phyloP scores from a whole-genome alignment of 1,140 invertebrate genomes.

The Aplysia californica region DNA sequence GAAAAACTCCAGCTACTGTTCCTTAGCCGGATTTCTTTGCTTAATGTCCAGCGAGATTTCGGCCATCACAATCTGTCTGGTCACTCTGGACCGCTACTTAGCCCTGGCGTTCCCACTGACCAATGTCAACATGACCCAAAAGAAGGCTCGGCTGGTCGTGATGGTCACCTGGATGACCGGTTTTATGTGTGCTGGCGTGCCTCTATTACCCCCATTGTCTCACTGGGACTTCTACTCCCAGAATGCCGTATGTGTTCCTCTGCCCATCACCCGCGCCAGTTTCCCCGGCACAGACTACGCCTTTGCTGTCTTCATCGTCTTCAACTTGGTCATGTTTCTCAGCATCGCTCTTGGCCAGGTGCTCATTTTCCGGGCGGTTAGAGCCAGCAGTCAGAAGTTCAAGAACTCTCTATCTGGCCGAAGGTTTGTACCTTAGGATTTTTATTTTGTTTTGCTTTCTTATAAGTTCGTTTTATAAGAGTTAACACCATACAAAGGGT shows the following conservation, averaged over 20 bases:
- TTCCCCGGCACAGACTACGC: slow-evolving; percentile 37
- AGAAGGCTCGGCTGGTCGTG: slow-evolving; percentile 16
- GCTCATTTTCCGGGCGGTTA: slow-evolving; percentile 35
- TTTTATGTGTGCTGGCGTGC: slow-evolving; percentile 2
- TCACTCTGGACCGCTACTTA: slow-evolving; percentile 40
- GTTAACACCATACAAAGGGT: too few species aligned
- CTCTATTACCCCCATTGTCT: slow-evolving; percentile 13
- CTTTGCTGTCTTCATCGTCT: slow-evolving; percentile 36
- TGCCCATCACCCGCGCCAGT: too few species aligned
- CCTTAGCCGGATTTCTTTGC: slow-evolving; percentile 27
- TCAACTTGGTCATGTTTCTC: slow-evolving; percentile 40
- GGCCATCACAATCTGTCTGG: slow-evolving; percentile 30
- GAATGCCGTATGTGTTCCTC: slow-evolving; percentile 40
- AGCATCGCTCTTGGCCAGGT: slow-evolving; percentile 35
- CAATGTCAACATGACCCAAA: slow-evolving; percentile 11
- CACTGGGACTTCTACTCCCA: slow-evolving; percentile 43
- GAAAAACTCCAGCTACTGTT: slow-evolving; percentile 19
- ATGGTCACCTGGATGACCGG: slow-evolving; percentile 23
- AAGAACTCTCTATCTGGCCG: too few species aligned
- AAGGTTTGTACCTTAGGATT: too few species aligned
- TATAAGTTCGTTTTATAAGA: too few species aligned
- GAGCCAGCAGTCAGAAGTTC: too few species aligned
- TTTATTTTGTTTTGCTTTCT: too few species aligned
- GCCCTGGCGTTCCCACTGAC: slow-evolving; percentile 27
- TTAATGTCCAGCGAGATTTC: slow-evolving; percentile 27